Evolutionary conservation across 2,113 vertebrate species (phyloP).

Genomic region (Dinomys branickii): DNA sequence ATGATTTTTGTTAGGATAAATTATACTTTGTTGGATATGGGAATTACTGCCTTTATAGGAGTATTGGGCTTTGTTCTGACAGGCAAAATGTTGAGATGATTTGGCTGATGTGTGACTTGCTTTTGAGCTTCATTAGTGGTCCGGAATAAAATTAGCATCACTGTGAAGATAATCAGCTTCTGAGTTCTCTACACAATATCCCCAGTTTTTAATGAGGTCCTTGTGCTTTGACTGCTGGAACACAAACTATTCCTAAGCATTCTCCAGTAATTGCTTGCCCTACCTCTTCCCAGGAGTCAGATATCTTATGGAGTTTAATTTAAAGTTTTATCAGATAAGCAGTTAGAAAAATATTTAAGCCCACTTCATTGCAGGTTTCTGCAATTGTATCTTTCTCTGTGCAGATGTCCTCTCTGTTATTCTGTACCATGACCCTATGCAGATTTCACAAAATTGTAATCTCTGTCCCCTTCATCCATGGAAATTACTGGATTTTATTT

Average conservation of each 20-base stretch:
- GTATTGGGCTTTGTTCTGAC: background rate
- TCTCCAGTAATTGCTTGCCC: background rate
- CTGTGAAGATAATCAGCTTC: background rate
- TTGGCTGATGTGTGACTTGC: background rate
- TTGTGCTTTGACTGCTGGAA: background rate
- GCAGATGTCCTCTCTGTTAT: background rate
- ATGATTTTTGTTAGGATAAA: background rate
- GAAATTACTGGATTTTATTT: too few relatives aligned
- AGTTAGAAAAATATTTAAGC: background rate
- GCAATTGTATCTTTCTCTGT: background rate
- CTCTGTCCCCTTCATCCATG: background rate
- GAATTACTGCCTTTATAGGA: background rate
- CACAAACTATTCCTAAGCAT: background rate
- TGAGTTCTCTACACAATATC: background rate
- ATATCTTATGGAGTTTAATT: background rate
- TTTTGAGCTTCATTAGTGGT: background rate
- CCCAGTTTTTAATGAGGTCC: background rate
- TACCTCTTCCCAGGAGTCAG: background rate
- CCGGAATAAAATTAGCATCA: background rate
- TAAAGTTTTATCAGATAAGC: background rate
- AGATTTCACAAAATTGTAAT: background rate
- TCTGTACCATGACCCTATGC: background rate
- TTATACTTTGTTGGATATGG: background rate
- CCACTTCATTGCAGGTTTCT: background rate
- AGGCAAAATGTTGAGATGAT: background rate